Evolutionary conservation across 2,888 invertebrate genomes (phyloP).

Genomic region (Ophraella communa): DNA sequence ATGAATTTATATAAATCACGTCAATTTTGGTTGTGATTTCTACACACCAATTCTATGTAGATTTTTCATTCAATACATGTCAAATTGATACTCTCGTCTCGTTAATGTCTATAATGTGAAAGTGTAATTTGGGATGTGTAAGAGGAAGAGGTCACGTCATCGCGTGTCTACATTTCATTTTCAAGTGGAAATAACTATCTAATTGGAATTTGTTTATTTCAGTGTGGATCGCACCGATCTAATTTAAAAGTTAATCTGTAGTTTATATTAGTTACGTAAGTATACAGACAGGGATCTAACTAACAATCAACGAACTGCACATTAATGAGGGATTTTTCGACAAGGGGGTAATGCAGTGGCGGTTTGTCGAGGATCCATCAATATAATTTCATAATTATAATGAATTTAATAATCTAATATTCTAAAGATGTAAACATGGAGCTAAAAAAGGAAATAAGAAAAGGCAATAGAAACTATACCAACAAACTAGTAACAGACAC

Average conservation of each 20-base stretch:
- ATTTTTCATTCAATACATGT: neutral
- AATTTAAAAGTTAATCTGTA: constrained; percentile 4
- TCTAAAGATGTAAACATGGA: too few species aligned
- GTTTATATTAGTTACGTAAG: neutral
- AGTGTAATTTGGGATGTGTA: constrained; percentile 43
- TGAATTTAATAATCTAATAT: too few species aligned
- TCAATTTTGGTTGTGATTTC: neutral
- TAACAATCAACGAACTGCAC: neutral
- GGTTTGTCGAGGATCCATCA: too few species aligned
- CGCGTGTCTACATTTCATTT: constrained; percentile 54
- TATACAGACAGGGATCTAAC: neutral
- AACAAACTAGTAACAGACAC: too few species aligned
- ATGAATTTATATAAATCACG: neutral
- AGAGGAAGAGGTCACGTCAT: constrained; percentile 50
- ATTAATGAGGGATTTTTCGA: neutral
- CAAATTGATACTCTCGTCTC: constrained; percentile 7
- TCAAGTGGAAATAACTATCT: constrained; percentile 53
- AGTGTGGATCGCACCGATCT: neutral
- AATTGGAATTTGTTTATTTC: constrained; percentile 27
- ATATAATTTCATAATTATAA: too few species aligned
- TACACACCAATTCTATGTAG: neutral
- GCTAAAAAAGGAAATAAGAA: too few species aligned
- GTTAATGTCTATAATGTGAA: constrained; percentile 3
- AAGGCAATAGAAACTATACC: too few species aligned
- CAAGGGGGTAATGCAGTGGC: too few species aligned